These are phyloP conservation scores for Thumatha senex DNA, from an alignment of 2,888 invertebrate genomes.

Conservation along the genomic window DNA sequence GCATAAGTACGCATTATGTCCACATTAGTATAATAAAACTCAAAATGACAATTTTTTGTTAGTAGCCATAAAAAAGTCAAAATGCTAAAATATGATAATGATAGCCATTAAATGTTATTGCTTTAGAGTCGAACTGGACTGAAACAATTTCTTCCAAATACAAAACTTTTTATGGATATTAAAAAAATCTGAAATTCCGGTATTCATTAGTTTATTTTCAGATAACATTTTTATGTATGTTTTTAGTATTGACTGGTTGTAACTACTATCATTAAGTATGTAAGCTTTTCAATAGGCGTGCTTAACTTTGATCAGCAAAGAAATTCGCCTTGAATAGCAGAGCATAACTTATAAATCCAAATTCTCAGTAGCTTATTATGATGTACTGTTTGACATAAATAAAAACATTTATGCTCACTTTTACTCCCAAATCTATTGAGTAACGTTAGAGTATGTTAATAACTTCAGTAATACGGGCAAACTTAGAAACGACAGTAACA, in stretches of 20 bases:
- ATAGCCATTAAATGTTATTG: constrained; percentile 1
- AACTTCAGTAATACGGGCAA: too few species aligned
- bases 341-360: too few species aligned
- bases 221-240: background rate
- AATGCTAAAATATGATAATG: constrained; percentile 3
- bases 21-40: background rate
- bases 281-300: too few species aligned
- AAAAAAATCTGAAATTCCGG: background rate
- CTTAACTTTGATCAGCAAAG: too few species aligned
- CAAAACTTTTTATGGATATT: background rate
- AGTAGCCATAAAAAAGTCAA: background rate
- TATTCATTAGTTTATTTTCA: background rate
- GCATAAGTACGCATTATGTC: background rate
- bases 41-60: background rate
- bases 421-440: too few species aligned
- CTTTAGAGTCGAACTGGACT: background rate
- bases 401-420: too few species aligned
- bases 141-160: background rate
- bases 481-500: too few species aligned
- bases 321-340: too few species aligned
- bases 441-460: too few species aligned
- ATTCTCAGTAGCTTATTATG: too few species aligned
- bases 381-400: too few species aligned
- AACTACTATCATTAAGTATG: background rate
- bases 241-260: background rate